These are phyloP conservation scores for Crioceris asparagi DNA, from an alignment of 2,888 invertebrate species.

Conservation along the genomic window DNA sequence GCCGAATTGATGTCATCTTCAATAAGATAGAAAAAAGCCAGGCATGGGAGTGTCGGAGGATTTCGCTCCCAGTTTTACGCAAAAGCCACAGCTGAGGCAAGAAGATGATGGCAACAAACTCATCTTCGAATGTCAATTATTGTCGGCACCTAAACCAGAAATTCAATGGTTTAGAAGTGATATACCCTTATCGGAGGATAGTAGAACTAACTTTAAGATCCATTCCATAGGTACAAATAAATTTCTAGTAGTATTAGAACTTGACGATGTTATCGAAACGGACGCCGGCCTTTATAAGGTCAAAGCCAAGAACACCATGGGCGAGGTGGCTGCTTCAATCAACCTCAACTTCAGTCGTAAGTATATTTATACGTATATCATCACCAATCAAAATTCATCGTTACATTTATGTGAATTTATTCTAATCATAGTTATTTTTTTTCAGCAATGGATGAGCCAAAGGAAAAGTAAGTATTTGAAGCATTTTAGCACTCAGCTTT, in stretches of 20 bases:
- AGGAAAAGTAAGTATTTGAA: constrained; percentile 81
- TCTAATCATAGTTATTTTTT: constrained; percentile 13
- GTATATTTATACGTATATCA: constrained; percentile 43
- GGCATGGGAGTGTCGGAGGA: constrained; percentile 82
- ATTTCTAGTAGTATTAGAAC: constrained; percentile 82
- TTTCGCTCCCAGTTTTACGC: constrained; percentile 96
- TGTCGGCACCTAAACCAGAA: constrained; percentile 80
- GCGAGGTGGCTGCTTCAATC: constrained; percentile 93
- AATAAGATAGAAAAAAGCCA: constrained; percentile 30
- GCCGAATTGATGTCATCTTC: constrained; percentile 37
- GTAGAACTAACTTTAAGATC: constrained; percentile 77
- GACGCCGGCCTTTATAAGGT: constrained; percentile 96
- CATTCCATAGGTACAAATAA: constrained; percentile 77
- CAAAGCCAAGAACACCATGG: constrained; percentile 93
- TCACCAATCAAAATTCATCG: not conserved
- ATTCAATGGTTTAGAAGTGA: constrained; percentile 89
- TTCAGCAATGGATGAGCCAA: constrained; percentile 91
- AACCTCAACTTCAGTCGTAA: constrained; percentile 97
- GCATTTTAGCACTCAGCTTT: too few relatives aligned
- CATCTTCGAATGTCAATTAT: constrained; percentile 86
- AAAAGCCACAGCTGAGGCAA: constrained; percentile 93
- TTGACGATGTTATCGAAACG: constrained; percentile 92
- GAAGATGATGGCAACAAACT: constrained; percentile 93
- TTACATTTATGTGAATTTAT: not conserved
- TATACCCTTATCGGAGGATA: constrained; percentile 71